Evolutionary conservation across 2,797 vertebrate species (phyloP), one percentile per base, ranked within the genome.

Genomic region (Natrix natrix): DNA sequence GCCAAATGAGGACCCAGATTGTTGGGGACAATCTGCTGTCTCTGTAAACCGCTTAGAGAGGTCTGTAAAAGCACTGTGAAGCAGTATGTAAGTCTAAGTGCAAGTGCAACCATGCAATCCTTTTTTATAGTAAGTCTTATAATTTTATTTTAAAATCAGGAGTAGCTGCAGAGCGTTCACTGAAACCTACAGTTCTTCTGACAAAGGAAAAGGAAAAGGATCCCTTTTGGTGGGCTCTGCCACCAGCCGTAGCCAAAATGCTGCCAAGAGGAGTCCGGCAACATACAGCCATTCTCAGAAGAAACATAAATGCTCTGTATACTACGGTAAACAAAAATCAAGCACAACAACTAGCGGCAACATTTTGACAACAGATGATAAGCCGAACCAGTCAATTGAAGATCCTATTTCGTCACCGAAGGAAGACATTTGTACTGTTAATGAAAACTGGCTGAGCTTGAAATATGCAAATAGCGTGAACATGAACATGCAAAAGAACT

Each of bases 131-230:
- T 91, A 52, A 90, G 22, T 74, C 66, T 59, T 7, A 54, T 74
- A 26, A 57, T 28, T 90, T 87, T 92, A 91, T 91, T 94, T 92
- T 97, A 96, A 97, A 97, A 96, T 96, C 69, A 99, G 99, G 96
- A 98, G 98, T 96, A 99, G 98, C 92, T 99, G 99, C 97, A 99
- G 99, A 97, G 98, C 97, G 37, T 99, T 98, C 88, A 98, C 98
- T 43, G 99, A 99, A 95, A 98, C 98, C 0, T 98, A 98, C 89
- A 98, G 98, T 95, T 97, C 98, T 24, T 98, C 99, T 4, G 99
- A 99, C 97, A 99, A 99, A 98, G 98, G 99, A 13, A 99, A 99
- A 97, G 99, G 99, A n/a, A 99, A 99, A 60, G 99, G 98, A 91
- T 99, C 98, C 96, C 98, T 99, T 14, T 98, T 98, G 0, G 96